Percentiles rank a stretch among this genome's conserved stretches.
These are phyloP conservation scores for Aphelenchoides avenae DNA, from an alignment of 1,140 invertebrate species.

Conservation along the genomic window DNA sequence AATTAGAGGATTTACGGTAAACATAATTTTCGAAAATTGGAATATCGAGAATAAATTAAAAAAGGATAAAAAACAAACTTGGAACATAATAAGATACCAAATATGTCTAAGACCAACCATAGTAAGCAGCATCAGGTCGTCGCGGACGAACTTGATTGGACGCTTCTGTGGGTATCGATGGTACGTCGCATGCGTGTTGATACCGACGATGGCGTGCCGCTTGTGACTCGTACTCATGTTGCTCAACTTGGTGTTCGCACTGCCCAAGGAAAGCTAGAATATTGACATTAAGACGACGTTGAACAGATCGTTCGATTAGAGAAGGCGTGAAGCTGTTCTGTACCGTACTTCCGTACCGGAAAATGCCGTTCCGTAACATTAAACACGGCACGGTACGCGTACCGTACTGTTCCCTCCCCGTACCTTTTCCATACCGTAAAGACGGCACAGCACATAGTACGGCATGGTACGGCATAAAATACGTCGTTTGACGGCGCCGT, in stretches of 20 bases:
- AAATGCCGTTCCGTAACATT: background rate
- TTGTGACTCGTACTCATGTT: constrained; percentile 50
- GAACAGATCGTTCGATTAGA: too few relatives aligned
- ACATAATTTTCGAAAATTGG: too few relatives aligned
- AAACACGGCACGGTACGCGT: background rate
- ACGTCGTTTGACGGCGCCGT: background rate
- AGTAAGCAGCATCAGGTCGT: constrained; percentile 48
- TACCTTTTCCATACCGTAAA: background rate
- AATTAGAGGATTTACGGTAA: too few relatives aligned
- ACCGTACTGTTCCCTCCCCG: background rate
- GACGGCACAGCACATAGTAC: background rate
- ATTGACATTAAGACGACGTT: background rate
- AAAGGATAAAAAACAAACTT: too few relatives aligned
- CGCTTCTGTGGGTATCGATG: constrained; percentile 50
- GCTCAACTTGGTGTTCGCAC: constrained; percentile 52
- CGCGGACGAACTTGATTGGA: constrained; percentile 49
- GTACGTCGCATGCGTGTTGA: constrained; percentile 56
- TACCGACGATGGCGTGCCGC: constrained; percentile 54
- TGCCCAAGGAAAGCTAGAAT: constrained; percentile 53
- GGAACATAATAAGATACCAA: constrained; percentile 5
- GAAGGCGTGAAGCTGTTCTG: too few relatives aligned
- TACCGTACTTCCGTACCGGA: background rate
- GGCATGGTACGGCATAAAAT: too few relatives aligned
- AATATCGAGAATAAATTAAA: too few relatives aligned
- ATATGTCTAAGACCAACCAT: constrained; percentile 16